A percentile compares a stretch with the other conserved stretches of the same genome.
Evolutionary conservation across 1,140 invertebrate species (phyloP).

Genomic region (Drosophila saltans): DNA sequence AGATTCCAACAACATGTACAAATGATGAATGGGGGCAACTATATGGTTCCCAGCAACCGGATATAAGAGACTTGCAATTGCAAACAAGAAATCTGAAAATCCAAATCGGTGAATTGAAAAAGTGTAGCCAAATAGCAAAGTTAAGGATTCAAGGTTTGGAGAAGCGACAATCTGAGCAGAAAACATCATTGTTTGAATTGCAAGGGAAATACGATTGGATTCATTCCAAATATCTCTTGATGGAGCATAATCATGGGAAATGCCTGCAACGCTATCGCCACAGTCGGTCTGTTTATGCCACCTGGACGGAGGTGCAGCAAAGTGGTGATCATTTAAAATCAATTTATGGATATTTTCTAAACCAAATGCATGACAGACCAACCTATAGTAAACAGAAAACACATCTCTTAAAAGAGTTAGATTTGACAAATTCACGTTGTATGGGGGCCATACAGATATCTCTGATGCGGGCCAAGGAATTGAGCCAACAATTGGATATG

Average conservation of each 20-base stretch:
- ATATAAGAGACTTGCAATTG: background rate
- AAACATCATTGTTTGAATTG: too few species aligned
- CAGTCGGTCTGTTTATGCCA: background rate
- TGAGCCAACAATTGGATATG: background rate
- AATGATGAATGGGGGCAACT: background rate
- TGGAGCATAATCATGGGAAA: conserved; percentile 14
- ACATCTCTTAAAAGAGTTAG: background rate
- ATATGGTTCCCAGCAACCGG: background rate
- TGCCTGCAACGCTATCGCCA: conserved; percentile 16
- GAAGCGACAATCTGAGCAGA: background rate
- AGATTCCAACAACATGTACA: too few species aligned
- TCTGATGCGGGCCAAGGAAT: background rate
- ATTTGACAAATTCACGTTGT: background rate
- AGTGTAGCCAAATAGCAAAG: background rate
- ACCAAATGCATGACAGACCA: background rate
- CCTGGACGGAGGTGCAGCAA: conserved; percentile 16
- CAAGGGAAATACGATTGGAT: background rate
- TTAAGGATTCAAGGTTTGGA: background rate
- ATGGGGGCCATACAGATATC: background rate
- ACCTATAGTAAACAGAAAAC: background rate
- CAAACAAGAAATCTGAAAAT: background rate
- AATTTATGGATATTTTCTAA: conserved; percentile 1
- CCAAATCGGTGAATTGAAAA: background rate
- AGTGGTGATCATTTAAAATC: background rate
- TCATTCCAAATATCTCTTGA: background rate